phyloP scores from a whole-genome alignment of 2,113 vertebrate genomes.

The Amia ocellicauda region DNA sequence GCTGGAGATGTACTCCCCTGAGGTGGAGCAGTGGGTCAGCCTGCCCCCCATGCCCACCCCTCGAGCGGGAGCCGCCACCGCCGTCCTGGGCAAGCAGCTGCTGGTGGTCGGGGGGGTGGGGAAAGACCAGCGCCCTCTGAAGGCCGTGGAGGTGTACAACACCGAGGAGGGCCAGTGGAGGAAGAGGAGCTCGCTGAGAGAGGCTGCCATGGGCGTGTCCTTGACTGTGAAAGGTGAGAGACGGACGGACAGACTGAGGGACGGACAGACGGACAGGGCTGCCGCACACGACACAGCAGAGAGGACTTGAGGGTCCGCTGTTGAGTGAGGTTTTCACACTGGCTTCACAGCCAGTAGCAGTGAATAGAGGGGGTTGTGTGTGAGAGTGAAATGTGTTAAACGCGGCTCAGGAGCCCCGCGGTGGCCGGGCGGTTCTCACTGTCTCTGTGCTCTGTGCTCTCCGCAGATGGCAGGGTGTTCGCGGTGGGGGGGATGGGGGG shows the following conservation, averaged over 20 bases:
- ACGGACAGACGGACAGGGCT: too few relatives aligned
- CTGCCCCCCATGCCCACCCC: constrained; percentile 84
- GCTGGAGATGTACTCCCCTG: constrained; percentile 87
- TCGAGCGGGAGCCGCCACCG: constrained; percentile 81
- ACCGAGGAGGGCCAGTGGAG: constrained; percentile 93
- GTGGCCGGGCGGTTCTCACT: neutral
- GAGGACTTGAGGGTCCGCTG: too few relatives aligned
- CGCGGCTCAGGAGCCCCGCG: too few relatives aligned
- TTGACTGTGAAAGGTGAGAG: constrained; percentile 84
- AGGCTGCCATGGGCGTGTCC: constrained; percentile 90
- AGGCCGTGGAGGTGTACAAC: constrained; percentile 88
- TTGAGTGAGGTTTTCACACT: too few relatives aligned
- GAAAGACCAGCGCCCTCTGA: constrained; percentile 80
- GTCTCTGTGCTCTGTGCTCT: neutral
- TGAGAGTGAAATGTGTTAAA: constrained; percentile 6
- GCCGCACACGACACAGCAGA: too few relatives aligned
- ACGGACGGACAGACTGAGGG: neutral
- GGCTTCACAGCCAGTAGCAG: neutral
- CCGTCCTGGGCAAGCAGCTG: constrained; percentile 86
- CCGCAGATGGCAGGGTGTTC: constrained; percentile 80
- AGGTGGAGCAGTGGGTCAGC: constrained; percentile 84
- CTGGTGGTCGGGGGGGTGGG: constrained; percentile 91
- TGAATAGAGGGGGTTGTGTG: neutral
- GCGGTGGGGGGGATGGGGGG: constrained; percentile 90
- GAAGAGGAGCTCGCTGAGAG: constrained; percentile 82